phyloP scores from a whole-genome alignment of 2,797 vertebrate genomes.

The Protonibea diacanthus region DNA sequence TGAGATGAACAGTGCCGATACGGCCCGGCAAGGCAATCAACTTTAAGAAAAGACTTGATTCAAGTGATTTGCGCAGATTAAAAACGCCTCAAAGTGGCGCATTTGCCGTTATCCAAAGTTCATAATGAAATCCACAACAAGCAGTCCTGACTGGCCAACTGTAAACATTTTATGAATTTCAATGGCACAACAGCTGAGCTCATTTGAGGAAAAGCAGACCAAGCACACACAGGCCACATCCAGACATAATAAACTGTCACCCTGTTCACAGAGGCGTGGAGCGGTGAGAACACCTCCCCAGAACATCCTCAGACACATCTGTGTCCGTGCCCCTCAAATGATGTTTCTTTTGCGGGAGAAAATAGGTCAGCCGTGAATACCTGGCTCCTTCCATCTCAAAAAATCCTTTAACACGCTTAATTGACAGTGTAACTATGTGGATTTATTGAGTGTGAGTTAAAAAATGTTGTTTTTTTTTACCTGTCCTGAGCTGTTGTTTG shows the following conservation, averaged over 20 bases:
- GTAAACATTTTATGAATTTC: conserved; percentile 54
- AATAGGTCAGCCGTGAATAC: conserved; percentile 78
- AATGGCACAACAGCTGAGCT: conserved; percentile 59
- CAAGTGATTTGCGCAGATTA: conserved; percentile 27
- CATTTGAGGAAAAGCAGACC: conserved; percentile 52
- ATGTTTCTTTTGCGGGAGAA: conserved; percentile 52
- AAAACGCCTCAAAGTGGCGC: conserved; percentile 17
- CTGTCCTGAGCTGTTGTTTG: not conserved
- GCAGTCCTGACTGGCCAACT: conserved; percentile 24
- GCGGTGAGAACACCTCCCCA: conserved; percentile 62
- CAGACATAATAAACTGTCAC: conserved; percentile 63
- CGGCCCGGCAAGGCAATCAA: conserved; percentile 39
- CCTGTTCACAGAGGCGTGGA: conserved; percentile 68
- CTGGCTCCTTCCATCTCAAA: conserved; percentile 58
- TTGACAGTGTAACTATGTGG: conserved; percentile 41
- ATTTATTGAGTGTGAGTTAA: conserved; percentile 2
- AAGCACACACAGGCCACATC: conserved; percentile 58
- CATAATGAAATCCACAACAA: conserved; percentile 29
- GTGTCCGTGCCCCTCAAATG: conserved; percentile 58
- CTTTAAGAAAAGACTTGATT: conserved; percentile 23
- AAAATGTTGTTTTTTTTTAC: conserved; percentile 4
- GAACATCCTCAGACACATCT: conserved; percentile 73
- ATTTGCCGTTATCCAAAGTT: conserved; percentile 35
- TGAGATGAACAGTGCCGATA: conserved; percentile 51
- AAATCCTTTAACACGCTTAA: conserved; percentile 60